phyloP scores from a whole-genome alignment of 1,140 invertebrate species.

The Diachasma alloeum region DNA sequence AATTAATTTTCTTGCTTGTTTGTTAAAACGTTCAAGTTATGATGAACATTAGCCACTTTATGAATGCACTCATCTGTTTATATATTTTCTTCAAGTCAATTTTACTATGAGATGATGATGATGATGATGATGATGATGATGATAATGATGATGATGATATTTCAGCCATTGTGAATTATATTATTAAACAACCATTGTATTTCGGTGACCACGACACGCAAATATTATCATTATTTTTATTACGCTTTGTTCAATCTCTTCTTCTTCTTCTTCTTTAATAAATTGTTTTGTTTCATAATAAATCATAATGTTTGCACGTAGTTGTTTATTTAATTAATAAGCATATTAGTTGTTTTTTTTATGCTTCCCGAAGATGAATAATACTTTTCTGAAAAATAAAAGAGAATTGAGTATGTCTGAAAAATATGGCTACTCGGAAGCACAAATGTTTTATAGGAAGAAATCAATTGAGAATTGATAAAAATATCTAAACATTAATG shows the following conservation, averaged over 20 bases:
- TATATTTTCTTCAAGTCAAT: neutral
- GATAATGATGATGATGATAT: slow-evolving; percentile 1
- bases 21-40: neutral
- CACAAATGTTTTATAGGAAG: slow-evolving; percentile 18
- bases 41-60: slow-evolving; percentile 1
- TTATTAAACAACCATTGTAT: slow-evolving; percentile 48
- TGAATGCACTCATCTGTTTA: neutral
- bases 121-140: neutral
- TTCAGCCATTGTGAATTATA: slow-evolving; percentile 32
- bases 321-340: no score
- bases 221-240: slow-evolving; percentile 32
- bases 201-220: slow-evolving; percentile 34
- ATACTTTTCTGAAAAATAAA: no score
- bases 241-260: neutral
- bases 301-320: no score
- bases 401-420: neutral
- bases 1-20: neutral
- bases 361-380: no score
- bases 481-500: slow-evolving; percentile 32
- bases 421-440: slow-evolving; percentile 8
- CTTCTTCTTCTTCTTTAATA: neutral
- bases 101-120: neutral
- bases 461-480: slow-evolving; percentile 32
- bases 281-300: no score
- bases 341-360: no score